Conservation (phyloP, 2,797 vertebrate species). For the Platyrinchus mystaceus region DNA sequence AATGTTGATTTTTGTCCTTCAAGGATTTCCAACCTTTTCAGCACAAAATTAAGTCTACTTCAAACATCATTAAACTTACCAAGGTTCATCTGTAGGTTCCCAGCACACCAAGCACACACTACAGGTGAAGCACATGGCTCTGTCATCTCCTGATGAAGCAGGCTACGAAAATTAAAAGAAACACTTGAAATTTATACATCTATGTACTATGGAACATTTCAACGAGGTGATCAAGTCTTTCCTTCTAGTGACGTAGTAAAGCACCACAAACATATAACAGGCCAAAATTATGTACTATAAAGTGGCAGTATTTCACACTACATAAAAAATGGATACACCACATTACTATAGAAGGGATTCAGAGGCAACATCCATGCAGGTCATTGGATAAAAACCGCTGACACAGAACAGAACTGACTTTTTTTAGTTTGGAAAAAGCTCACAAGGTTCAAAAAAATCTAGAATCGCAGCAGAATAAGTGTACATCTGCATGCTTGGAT, state of each 20-base stretch:
- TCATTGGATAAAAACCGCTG: neutral
- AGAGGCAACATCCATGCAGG: neutral
- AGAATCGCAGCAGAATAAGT: neutral
- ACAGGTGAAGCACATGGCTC: constrained; percentile 99
- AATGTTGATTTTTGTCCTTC: neutral
- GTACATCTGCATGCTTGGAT: neutral
- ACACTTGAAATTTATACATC: neutral
- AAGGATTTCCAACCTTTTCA: neutral
- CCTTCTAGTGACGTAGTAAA: neutral
- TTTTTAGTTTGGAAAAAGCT: neutral
- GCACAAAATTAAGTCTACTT: neutral
- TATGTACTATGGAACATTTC: neutral
- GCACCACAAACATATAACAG: neutral
- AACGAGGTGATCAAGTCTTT: neutral
- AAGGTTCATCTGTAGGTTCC: constrained; percentile 99
- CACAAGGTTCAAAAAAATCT: neutral
- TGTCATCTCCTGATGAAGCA: constrained; percentile 95
- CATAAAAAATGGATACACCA: neutral
- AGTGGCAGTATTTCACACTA: neutral
- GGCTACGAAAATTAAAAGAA: constrained; percentile 78
- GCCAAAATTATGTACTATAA: neutral
- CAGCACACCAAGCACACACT: constrained; percentile 98
- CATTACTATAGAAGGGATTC: neutral
- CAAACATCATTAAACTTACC: constrained; percentile 77
- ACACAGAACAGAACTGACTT: neutral